Evolutionary conservation across 2,797 vertebrate species (phyloP).

Genomic region (Rhodeus uyekii): DNA sequence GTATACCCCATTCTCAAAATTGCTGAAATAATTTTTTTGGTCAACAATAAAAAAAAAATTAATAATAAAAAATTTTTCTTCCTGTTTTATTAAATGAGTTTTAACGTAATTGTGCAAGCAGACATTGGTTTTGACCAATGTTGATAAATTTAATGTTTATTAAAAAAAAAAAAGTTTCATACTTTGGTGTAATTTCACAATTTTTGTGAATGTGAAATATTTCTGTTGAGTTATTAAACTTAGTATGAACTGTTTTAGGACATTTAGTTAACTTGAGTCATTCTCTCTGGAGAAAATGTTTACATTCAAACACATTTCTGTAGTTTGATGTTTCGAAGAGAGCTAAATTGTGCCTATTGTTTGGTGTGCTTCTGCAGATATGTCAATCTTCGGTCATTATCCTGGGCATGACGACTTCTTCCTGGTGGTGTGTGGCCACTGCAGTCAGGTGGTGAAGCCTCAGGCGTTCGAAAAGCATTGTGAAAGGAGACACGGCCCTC

Average conservation of each 20-base stretch:
- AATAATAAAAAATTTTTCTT: too few relatives aligned
- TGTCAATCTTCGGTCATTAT: slow-evolving; percentile 94
- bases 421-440: slow-evolving; percentile 94
- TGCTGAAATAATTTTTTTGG: too few relatives aligned
- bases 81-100: too few relatives aligned
- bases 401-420: slow-evolving; percentile 94
- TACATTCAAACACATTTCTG: background rate
- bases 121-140: background rate
- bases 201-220: background rate
- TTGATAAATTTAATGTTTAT: background rate
- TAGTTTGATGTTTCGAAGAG: too few relatives aligned
- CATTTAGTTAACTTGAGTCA: background rate
- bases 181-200: background rate
- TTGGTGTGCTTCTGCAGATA: slow-evolving; percentile 75
- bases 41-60: background rate
- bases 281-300: background rate
- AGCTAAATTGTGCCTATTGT: background rate
- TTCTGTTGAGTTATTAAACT: background rate
- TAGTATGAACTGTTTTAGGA: background rate
- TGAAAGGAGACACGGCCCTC: slow-evolving; percentile 87
- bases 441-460: slow-evolving; percentile 93
- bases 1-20: too few relatives aligned
- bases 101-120: background rate
- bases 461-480: slow-evolving; percentile 96
- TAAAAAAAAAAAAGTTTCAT: too few relatives aligned